Evolutionary conservation across 1,140 invertebrate genomes (phyloP), one percentile per base, ranked within the genome.

Genomic region (Rhopalosiphum maidis): DNA sequence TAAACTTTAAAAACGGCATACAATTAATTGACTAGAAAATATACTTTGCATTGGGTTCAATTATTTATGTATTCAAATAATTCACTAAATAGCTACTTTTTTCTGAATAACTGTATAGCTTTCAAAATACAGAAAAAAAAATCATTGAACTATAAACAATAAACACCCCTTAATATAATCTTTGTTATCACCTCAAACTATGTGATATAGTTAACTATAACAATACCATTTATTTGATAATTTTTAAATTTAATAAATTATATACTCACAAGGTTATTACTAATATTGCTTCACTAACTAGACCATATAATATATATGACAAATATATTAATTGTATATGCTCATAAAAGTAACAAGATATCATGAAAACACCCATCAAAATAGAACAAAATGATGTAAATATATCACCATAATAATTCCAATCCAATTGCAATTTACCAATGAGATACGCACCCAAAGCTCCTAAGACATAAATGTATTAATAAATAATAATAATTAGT

Each of bases 261-360:
- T 30, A 86, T 46, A 86, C 85, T 86, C 4, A 86, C 85, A 86
- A 46, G 25, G 41, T 86, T 86, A 86, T 18, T 6, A 86, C 85
- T 86, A 86, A 86, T 30, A 86, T 46, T 41, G 37, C 37, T 86
- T 86, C 85, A 86, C 85, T 86, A 46, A 86, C 2, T 86, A 86
- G 85, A 86, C 41, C 85, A 86, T 46, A 86, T 86, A 86, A 86
- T 86, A 86, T 86, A 18, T 86, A 86, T 41, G 85, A 86, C 4
- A 86, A 86, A 86, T 86, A 86, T 25, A 86, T 46, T 30, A 86
- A 86, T 86, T 46, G 85, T 46, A 86, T 46, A n/a, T 46, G 85
- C 11, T 86, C 43, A 43, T 86, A 86, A 86, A 86, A 43, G 25
- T 86, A 86, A 86, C 85, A 86, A 18, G 41, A 86, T 23, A 86